Base-by-base conservation (phyloP, 2,888 invertebrate species). In the Trissolcus brochymenae region DNA sequence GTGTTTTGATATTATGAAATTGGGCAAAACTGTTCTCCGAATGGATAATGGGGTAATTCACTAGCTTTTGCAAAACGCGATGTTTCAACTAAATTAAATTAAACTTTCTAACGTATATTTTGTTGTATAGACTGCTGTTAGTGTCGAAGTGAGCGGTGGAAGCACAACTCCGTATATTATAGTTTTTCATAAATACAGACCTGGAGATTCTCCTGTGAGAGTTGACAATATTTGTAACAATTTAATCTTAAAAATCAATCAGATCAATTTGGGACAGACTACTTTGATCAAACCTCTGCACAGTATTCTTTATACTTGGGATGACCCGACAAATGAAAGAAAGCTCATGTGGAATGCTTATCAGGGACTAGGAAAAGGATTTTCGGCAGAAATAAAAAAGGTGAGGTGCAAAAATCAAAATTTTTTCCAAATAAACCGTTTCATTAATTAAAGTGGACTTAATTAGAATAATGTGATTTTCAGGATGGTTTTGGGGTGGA, bases 221-320 rank as follows among this genome's bases (percentile, higher is more conserved):
- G 90, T 98, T 25, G 94, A 97, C 86, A 98, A 98, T 88, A 91
- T 94, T 40, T 95, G 95, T 85, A 94, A 94, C 60, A 95, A 95
- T 83, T 89, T 95, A 61, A 95, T 95, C 88, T 89, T 96, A 50
- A 95, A 95, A 87, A 91, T 96, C 46, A 94, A 95, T 81, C 95
- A 96, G 89, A 84, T 88, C 35, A 90, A 90, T 81, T 81, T 92
- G 85, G 90, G 91, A 19, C 92, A 93, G 89, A 95, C 95, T 54
- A 94, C 94, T 0, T 89, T 96, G 25, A 88, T 96, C 56, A 94
- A 94, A 82, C 95, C 95, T 0, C 93, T 93, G 81, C 93, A 95
- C 87, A 93, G 94, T 9, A 90, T 95, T 84, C 87, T 95, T 41
- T 95, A 95, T 85, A 95, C 96, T 0, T 96, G 96, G 96, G 95